A percentile compares a stretch with the other conserved stretches of the same genome.
These are phyloP conservation scores for Penelope pileata DNA, from an alignment of 2,113 vertebrate genomes.

Conservation along the genomic window DNA sequence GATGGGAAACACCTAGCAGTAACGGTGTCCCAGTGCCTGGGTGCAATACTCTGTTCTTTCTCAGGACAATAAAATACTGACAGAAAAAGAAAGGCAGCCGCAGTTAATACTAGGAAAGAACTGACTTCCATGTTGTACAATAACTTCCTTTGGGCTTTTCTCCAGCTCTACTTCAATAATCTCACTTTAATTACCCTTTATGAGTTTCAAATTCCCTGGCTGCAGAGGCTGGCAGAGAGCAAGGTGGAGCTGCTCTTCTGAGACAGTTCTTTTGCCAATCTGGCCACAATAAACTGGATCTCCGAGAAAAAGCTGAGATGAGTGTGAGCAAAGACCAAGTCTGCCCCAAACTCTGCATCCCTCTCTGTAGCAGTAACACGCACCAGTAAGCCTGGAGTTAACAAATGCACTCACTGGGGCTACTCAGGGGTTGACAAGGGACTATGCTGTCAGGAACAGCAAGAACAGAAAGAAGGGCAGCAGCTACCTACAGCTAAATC, in stretches of 20 bases:
- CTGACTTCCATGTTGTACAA: conserved; percentile 35
- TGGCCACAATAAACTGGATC: background rate
- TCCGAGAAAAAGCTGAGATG: background rate
- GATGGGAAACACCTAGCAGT: background rate
- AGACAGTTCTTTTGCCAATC: background rate
- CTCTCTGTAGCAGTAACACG: background rate
- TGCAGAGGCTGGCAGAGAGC: background rate
- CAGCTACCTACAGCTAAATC: background rate
- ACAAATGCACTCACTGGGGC: rapidly evolving
- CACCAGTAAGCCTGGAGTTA: background rate
- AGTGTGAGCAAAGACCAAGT: background rate
- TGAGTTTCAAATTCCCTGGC: conserved; percentile 50
- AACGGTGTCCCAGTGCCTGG: background rate
- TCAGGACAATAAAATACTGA: background rate
- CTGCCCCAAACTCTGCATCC: background rate
- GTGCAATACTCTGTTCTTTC: background rate
- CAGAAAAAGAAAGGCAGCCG: background rate
- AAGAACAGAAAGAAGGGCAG: background rate
- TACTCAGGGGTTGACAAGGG: rapidly evolving
- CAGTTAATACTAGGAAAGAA: background rate
- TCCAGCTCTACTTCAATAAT: conserved; percentile 53
- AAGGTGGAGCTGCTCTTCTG: conserved; percentile 25
- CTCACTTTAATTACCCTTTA: conserved; percentile 48
- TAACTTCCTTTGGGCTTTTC: conserved; percentile 42
- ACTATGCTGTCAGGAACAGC: background rate